Base-by-base conservation (phyloP, 2,888 invertebrate species). In the Platycnemis pennipes region DNA sequence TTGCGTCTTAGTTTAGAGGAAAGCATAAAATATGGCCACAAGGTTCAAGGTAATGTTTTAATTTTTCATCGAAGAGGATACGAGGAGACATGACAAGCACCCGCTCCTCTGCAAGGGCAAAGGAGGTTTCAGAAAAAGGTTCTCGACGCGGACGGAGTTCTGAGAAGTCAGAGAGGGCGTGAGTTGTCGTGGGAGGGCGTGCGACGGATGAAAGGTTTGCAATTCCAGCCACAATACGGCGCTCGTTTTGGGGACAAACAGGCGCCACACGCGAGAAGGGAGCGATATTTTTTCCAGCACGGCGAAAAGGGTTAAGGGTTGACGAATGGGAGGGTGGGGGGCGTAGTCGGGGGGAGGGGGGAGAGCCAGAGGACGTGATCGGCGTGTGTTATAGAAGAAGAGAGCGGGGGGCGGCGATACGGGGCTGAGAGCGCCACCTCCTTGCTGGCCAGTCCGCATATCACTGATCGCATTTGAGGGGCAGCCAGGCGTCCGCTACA, bases 241-340 rank as follows among this genome's bases (percentile, higher is more conserved):
- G 56, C 91, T 91, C 91, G 91, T 91, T 91, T 91, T 91, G 91
- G 69, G 91, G 91, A 63, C 91, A 91, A 91, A 91, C 91, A 91
- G 63, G 26, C 91, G 91, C 63, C 69, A 44, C 63, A 56, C 46
- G 56, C 22, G 89, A 19, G 91, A 69, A 69, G 42, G 53, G 31
- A 31, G 26, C 26, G 69, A 44, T 37, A 37, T 91, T 69, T 91
- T 91, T 45, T 69, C 42, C 22, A 26, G 49, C 46, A 31, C 53
- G 89, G 63, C 42, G 89, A 56, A 89, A 44, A 56, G 91, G 89
- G 42, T 56, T 31, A 44, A 56, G 91, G 89, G 42, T 56, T 31
- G 49, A 89, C 53, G 89, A 89, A 89, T 49, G 37, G 53, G 56
- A 19, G 13, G 42, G 44, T 22, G 26, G 37, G 53, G 56, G 37